Evolutionary conservation across 2,113 vertebrate genomes (phyloP).

Genomic region (Potamarius usumacintae): DNA sequence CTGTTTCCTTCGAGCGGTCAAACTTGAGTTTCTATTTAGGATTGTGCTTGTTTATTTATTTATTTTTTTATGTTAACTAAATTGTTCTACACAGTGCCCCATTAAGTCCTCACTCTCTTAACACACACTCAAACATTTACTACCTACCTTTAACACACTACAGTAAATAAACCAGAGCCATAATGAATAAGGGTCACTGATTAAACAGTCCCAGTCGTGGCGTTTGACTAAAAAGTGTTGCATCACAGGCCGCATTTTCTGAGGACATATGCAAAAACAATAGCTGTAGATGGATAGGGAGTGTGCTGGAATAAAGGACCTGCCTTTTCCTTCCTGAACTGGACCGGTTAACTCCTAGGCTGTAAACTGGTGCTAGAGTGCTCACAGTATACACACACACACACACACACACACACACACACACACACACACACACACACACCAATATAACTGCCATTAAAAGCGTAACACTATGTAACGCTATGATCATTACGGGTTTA

Average conservation of each 20-base stretch:
- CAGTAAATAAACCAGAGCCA: neutral
- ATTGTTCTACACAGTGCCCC: neutral
- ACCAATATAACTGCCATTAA: neutral
- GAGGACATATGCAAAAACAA: conserved; percentile 6
- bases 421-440: neutral
- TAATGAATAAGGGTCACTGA: neutral
- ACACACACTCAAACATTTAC: neutral
- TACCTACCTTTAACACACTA: neutral
- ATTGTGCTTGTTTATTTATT: too few species aligned
- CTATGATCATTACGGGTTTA: neutral
- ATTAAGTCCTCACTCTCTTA: neutral
- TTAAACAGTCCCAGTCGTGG: neutral
- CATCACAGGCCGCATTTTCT: neutral
- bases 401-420: neutral
- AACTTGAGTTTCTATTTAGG: neutral
- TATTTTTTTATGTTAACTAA: too few species aligned
- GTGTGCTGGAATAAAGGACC: conserved; percentile 7
- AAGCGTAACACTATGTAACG: neutral
- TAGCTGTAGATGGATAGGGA: conserved; percentile 2
- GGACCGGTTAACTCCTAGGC: too few species aligned
- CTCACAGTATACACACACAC: neutral
- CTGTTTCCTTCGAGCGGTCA: neutral
- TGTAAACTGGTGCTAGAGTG: neutral
- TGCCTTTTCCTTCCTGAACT: conserved; percentile 35
- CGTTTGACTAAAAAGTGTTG: neutral